Evolutionary conservation across 1,140 invertebrate species (phyloP).

Genomic region (Proales similis): DNA sequence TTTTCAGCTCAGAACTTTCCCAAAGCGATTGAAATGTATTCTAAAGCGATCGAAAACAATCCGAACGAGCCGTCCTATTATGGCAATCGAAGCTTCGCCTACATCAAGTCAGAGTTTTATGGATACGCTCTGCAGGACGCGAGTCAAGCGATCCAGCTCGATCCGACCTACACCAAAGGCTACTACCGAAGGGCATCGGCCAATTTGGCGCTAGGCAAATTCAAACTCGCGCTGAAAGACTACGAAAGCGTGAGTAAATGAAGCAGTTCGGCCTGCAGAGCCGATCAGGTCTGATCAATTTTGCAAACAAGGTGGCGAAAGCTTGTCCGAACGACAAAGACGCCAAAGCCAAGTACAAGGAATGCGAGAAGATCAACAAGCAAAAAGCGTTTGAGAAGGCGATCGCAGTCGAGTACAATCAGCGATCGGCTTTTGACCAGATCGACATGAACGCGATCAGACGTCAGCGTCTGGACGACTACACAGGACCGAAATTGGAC

Average conservation of each 20-base stretch:
- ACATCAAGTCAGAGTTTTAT: constrained; percentile 82
- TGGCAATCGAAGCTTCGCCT: constrained; percentile 88
- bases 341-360: constrained; percentile 80
- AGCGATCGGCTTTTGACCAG: constrained; percentile 72
- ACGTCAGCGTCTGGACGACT: constrained; percentile 58
- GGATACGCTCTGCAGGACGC: constrained; percentile 87
- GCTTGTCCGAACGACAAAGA: constrained; percentile 84
- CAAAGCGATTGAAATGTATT: constrained; percentile 66
- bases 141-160: constrained; percentile 76
- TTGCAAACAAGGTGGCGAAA: constrained; percentile 67
- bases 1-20: too few relatives aligned
- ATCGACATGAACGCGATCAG: constrained; percentile 83
- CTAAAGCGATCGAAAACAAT: constrained; percentile 75
- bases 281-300: constrained; percentile 4
- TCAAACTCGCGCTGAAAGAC: constrained; percentile 88
- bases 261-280: constrained; percentile 40
- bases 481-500: constrained; percentile 79
- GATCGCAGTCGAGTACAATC: constrained; percentile 73
- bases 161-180: constrained; percentile 77
- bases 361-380: constrained; percentile 92
- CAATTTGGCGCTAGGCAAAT: constrained; percentile 93
- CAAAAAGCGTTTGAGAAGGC: constrained; percentile 92
- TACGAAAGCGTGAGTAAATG: constrained; percentile 90
- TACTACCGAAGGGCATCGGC: constrained; percentile 84
- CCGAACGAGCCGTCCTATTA: constrained; percentile 59